A percentile compares a stretch with the other conserved stretches of the same genome.
Conservation (phyloP, 2,888 invertebrate genomes). For the Drosophila antonietae region DNA sequence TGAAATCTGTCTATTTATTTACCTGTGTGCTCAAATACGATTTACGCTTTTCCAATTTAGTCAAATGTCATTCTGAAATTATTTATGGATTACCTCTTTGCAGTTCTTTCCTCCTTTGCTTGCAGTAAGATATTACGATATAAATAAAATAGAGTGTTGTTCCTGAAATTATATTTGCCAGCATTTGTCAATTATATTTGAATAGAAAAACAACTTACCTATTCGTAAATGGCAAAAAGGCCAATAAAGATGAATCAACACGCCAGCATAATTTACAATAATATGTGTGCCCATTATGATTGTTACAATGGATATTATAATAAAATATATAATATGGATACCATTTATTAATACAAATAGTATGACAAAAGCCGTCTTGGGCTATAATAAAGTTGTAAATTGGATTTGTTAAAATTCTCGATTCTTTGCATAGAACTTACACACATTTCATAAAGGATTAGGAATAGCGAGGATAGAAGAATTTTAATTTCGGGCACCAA, state of each 20-base stretch:
- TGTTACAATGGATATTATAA: slow-evolving; percentile 16
- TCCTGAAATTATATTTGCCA: neutral
- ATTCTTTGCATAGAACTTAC: slow-evolving; percentile 13
- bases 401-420: neutral
- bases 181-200: neutral
- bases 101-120: neutral
- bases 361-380: neutral
- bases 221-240: neutral
- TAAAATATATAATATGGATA: neutral
- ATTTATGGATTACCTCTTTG: neutral
- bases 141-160: neutral
- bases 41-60: too few species aligned
- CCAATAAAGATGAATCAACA: neutral
- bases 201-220: neutral
- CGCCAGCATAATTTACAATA: slow-evolving; percentile 12
- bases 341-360: slow-evolving; percentile 6
- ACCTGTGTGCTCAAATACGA: neutral
- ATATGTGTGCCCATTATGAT: slow-evolving; percentile 5
- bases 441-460: slow-evolving; percentile 16
- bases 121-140: neutral
- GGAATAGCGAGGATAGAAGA: neutral
- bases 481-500: slow-evolving; percentile 9
- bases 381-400: neutral
- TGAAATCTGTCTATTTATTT: neutral
- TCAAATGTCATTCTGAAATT: neutral